A percentile compares a stretch with the other conserved stretches of the same genome.
Conservation (phyloP, 2,113 vertebrate species). For the Cheilinus undulatus region DNA sequence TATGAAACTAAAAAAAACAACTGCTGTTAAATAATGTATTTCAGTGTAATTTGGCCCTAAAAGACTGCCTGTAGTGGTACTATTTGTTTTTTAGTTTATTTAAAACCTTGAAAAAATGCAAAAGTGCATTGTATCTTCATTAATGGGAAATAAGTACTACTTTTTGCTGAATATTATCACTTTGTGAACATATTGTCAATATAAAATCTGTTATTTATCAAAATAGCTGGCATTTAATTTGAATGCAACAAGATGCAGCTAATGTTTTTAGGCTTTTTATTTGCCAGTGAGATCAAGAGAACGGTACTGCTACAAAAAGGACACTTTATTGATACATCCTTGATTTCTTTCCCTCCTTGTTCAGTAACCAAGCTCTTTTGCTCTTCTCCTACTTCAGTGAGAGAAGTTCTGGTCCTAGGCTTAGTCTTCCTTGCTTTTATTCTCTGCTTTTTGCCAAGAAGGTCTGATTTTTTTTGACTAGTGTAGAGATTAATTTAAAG, state of each 20-base stretch:
- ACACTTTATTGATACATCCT: not conserved
- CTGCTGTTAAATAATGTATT: slow-evolving; percentile 17
- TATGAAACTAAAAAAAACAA: slow-evolving; percentile 23
- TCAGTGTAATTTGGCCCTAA: slow-evolving; percentile 13
- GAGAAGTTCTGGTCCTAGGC: slow-evolving; percentile 4
- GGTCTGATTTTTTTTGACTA: not conserved
- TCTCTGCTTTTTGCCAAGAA: not conserved
- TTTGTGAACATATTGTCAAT: slow-evolving; percentile 22
- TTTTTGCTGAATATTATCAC: not conserved
- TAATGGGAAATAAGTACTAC: slow-evolving; percentile 11
- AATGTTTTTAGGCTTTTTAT: not conserved
- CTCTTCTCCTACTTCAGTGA: slow-evolving; percentile 14
- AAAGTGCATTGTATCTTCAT: slow-evolving; percentile 9
- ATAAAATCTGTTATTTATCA: slow-evolving; percentile 9
- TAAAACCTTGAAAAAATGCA: slow-evolving; percentile 3
- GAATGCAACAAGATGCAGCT: not conserved
- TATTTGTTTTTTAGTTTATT: slow-evolving; percentile 2
- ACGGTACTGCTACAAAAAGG: not conserved
- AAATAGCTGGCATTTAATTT: slow-evolving; percentile 19
- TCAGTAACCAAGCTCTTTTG: not conserved
- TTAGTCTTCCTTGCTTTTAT: not conserved
- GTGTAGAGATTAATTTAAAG: not conserved
- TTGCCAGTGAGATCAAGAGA: not conserved
- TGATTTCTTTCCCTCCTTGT: not conserved
- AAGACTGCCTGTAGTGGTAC: not conserved